Evolutionary conservation across 2,113 vertebrate species (phyloP).

Genomic region (Nycticebus coucang): DNA sequence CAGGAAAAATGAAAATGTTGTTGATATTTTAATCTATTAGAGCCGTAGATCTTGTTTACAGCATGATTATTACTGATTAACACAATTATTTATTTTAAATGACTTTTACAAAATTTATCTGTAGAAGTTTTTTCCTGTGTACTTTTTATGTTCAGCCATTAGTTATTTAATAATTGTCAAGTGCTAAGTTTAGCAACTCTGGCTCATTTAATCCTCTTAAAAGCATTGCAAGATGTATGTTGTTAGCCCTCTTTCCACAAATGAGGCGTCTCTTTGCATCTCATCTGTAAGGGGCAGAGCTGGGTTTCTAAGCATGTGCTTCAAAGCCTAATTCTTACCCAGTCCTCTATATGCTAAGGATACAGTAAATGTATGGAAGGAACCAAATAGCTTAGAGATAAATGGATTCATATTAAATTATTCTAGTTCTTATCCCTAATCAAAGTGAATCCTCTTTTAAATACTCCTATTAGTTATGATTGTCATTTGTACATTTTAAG

Average conservation of each 20-base stretch:
- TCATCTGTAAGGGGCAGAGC: neutral
- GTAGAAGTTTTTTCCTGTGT: neutral
- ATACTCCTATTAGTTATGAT: conserved; percentile 22
- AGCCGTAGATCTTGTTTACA: neutral
- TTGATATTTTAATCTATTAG: neutral
- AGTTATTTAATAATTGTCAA: neutral
- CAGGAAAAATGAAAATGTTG: neutral
- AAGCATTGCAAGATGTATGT: neutral
- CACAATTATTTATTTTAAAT: conserved; percentile 6
- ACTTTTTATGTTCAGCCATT: neutral
- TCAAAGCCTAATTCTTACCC: neutral
- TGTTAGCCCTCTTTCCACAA: neutral
- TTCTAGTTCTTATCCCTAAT: conserved; percentile 41
- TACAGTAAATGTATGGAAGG: neutral
- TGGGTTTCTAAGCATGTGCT: neutral
- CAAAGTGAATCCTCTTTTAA: conserved; percentile 35
- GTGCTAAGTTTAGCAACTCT: neutral
- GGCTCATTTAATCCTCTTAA: neutral
- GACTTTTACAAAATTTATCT: neutral
- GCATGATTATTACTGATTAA: neutral
- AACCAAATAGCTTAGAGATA: neutral
- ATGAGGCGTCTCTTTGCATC: neutral
- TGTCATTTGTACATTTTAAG: conserved; percentile 16
- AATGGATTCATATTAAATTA: conserved; percentile 16
- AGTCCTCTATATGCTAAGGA: neutral